These are phyloP conservation scores for Apus apus DNA, from an alignment of 2,113 vertebrate species.

Conservation along the genomic window DNA sequence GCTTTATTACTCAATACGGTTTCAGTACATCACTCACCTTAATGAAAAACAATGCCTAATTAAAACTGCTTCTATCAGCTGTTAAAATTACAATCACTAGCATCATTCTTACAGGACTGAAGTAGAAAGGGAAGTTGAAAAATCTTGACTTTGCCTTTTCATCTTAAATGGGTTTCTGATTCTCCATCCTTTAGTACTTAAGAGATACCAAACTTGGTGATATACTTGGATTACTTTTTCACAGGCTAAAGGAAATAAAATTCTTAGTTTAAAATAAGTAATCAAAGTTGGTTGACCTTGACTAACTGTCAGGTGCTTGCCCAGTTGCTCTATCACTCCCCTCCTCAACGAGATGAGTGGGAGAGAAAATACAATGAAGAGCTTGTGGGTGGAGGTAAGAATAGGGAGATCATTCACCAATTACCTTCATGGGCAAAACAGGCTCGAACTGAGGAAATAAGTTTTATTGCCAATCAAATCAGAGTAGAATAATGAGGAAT, in stretches of 20 bases:
- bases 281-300: neutral
- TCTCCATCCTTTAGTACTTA: neutral
- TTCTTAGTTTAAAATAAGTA: neutral
- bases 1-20: neutral
- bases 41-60: slow-evolving; percentile 21
- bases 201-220: neutral
- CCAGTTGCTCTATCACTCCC: neutral
- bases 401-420: too few relatives aligned
- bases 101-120: neutral
- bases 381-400: too few relatives aligned
- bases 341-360: neutral
- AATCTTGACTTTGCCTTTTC: neutral
- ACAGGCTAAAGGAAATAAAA: neutral
- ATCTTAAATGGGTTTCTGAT: neutral
- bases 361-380: neutral
- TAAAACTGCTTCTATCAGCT: neutral
- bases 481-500: neutral
- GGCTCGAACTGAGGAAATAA: neutral
- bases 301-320: neutral
- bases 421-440: too few relatives aligned
- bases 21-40: neutral
- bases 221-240: neutral
- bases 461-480: neutral
- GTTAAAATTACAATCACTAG: neutral
- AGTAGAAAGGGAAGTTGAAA: neutral